A percentile compares a stretch with the other conserved stretches of the same genome.
phyloP scores from a whole-genome alignment of 2,888 invertebrate species.

The Ypsolopha sequella region DNA sequence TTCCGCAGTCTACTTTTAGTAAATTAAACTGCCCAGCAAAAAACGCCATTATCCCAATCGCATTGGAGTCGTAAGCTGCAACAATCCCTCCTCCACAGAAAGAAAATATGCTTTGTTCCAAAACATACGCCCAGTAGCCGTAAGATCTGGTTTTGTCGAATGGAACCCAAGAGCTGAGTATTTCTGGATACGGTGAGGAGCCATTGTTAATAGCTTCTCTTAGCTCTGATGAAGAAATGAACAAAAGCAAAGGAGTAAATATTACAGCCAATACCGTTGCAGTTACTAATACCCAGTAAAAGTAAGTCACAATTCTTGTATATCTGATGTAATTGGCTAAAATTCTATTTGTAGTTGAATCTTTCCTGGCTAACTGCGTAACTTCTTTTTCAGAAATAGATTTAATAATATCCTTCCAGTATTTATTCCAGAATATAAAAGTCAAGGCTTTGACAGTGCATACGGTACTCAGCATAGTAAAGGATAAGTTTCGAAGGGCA shows the following conservation, averaged over 20 bases:
- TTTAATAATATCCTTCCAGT: slow-evolving; percentile 34
- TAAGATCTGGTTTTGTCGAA: slow-evolving; percentile 35
- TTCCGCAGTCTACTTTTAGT: slow-evolving; percentile 33
- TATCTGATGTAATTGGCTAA: slow-evolving; percentile 38
- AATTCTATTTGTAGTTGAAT: slow-evolving; percentile 18
- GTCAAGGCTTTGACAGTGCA: slow-evolving; percentile 42
- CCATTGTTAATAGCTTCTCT: slow-evolving; percentile 26
- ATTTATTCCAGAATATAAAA: slow-evolving; percentile 36
- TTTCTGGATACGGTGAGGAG: slow-evolving; percentile 38
- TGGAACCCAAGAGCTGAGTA: slow-evolving; percentile 52
- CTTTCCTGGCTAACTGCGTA: slow-evolving; percentile 24
- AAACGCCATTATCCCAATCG: slow-evolving; percentile 49
- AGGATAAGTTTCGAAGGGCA: slow-evolving; percentile 43
- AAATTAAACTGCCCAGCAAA: slow-evolving; percentile 48
- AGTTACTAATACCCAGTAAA: slow-evolving; percentile 39
- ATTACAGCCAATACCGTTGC: slow-evolving; percentile 39
- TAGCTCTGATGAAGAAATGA: slow-evolving; percentile 21
- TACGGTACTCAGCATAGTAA: slow-evolving; percentile 43
- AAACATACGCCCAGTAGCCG: slow-evolving; percentile 33
- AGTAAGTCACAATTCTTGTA: slow-evolving; percentile 37
- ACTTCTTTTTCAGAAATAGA: slow-evolving; percentile 36
- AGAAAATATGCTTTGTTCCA: slow-evolving; percentile 34
- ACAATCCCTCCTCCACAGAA: slow-evolving; percentile 52
- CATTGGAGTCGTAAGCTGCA: slow-evolving; percentile 47
- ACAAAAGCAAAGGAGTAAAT: slow-evolving; percentile 35